phyloP scores from a whole-genome alignment of 2,888 invertebrate species.

The Rhyacophila evoluta region DNA sequence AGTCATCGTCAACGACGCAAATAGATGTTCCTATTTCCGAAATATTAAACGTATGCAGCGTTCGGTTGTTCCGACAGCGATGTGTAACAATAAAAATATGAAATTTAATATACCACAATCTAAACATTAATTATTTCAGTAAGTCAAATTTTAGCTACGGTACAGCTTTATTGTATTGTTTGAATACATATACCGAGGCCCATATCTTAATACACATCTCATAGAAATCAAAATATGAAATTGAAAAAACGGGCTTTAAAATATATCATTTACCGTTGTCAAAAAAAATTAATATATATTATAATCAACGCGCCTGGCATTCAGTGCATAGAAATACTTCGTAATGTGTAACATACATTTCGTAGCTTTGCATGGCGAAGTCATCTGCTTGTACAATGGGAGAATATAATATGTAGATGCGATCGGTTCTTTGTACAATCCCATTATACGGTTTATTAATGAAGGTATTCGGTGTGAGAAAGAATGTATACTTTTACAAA shows the following conservation, averaged over 20 bases:
- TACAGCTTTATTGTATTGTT: not conserved
- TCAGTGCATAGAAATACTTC: slow-evolving; percentile 18
- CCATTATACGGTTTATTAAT: not conserved
- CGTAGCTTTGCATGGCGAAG: not conserved
- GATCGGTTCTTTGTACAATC: not conserved
- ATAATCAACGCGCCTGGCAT: slow-evolving; percentile 14
- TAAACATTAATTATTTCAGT: not conserved
- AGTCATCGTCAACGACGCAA: too few relatives aligned
- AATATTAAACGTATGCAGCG: too few relatives aligned
- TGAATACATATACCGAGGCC: not conserved
- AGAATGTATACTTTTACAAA: not conserved
- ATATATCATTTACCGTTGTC: slow-evolving; percentile 24
- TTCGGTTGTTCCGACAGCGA: too few relatives aligned
- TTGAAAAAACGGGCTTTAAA: slow-evolving; percentile 3
- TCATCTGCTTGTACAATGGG: not conserved
- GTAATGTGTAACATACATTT: slow-evolving; percentile 9
- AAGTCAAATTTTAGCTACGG: not conserved
- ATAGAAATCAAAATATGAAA: not conserved
- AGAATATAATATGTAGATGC: slow-evolving; percentile 10
- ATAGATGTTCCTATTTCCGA: too few relatives aligned
- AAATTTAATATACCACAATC: not conserved
- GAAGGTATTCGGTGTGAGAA: not conserved
- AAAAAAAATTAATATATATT: slow-evolving; percentile 13
- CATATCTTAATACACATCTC: not conserved
- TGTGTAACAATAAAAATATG: not conserved